A percentile compares a stretch with the other conserved stretches of the same genome.
Conservation (phyloP, 2,888 invertebrate genomes). For the Campoplex nolae region DNA sequence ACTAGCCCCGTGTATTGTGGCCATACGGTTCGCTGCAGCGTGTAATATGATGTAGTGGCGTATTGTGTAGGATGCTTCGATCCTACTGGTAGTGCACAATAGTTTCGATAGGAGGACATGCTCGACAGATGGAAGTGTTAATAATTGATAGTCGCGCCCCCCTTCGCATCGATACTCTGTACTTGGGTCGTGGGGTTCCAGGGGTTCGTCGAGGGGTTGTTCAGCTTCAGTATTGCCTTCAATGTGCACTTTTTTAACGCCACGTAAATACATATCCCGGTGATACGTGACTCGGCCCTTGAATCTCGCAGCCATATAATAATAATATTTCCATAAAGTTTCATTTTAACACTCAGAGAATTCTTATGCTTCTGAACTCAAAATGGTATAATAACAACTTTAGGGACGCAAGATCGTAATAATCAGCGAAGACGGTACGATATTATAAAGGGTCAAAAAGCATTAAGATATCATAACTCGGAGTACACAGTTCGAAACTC, state of each 20-base stretch:
- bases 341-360: constrained; percentile 21
- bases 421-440: constrained; percentile 51
- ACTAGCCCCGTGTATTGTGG: constrained; percentile 60
- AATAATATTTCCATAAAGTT: constrained; percentile 47
- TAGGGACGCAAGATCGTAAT: constrained; percentile 42
- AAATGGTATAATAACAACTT: neutral
- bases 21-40: constrained; percentile 75
- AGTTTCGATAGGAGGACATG: constrained; percentile 73
- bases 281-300: constrained; percentile 13
- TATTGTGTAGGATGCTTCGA: constrained; percentile 72
- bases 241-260: constrained; percentile 65
- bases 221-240: constrained; percentile 49
- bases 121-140: constrained; percentile 84
- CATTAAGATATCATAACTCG: constrained; percentile 39
- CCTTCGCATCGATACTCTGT: constrained; percentile 67
- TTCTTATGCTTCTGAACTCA: neutral
- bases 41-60: constrained; percentile 78
- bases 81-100: constrained; percentile 51
- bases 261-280: constrained; percentile 13
- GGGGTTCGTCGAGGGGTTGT: constrained; percentile 59
- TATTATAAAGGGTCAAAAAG: constrained; percentile 35
- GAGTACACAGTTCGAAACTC: constrained; percentile 49
- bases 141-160: constrained; percentile 83
- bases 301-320: constrained; percentile 26
- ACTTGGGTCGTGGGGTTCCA: constrained; percentile 56